A percentile compares a stretch with the other conserved stretches of the same genome.
Evolutionary conservation across 1,140 invertebrate species (phyloP).

Genomic region (Zaprionus davidi): DNA sequence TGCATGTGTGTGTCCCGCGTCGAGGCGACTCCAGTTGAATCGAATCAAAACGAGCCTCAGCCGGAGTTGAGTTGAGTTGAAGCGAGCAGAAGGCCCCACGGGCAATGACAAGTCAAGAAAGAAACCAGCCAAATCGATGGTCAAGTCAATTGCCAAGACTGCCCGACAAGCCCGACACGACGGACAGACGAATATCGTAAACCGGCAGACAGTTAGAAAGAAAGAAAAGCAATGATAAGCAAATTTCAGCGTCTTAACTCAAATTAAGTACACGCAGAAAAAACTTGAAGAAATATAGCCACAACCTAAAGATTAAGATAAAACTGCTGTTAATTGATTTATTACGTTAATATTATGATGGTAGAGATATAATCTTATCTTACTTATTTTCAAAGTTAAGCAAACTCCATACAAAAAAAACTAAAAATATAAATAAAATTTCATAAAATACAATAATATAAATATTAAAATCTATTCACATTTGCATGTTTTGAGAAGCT

Average conservation of each 20-base stretch:
- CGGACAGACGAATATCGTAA: neutral
- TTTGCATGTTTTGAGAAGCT: too few relatives aligned
- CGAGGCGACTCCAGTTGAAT: slow-evolving; percentile 5
- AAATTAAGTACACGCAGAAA: slow-evolving; percentile 33
- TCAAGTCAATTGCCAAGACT: slow-evolving; percentile 49
- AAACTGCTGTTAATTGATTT: neutral
- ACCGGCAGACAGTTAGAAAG: slow-evolving; percentile 26
- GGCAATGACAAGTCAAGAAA: slow-evolving; percentile 74
- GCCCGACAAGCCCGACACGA: neutral
- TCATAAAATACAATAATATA: too few relatives aligned
- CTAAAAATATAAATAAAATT: neutral
- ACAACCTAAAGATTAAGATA: neutral
- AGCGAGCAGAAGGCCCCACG: slow-evolving; percentile 48
- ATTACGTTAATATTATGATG: too few relatives aligned
- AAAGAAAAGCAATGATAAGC: slow-evolving; percentile 76
- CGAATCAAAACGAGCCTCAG: slow-evolving; percentile 15
- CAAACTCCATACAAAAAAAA: neutral
- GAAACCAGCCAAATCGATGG: slow-evolving; percentile 48
- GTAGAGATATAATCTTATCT: neutral
- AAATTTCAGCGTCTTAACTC: slow-evolving; percentile 61
- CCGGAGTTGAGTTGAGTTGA: slow-evolving; percentile 47
- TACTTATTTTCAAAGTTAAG: neutral
- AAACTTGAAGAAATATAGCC: neutral
- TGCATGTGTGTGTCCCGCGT: slow-evolving; percentile 61
- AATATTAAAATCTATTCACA: too few relatives aligned